Conservation (phyloP, 2,113 vertebrate genomes). For the Loxodonta africana region DNA sequence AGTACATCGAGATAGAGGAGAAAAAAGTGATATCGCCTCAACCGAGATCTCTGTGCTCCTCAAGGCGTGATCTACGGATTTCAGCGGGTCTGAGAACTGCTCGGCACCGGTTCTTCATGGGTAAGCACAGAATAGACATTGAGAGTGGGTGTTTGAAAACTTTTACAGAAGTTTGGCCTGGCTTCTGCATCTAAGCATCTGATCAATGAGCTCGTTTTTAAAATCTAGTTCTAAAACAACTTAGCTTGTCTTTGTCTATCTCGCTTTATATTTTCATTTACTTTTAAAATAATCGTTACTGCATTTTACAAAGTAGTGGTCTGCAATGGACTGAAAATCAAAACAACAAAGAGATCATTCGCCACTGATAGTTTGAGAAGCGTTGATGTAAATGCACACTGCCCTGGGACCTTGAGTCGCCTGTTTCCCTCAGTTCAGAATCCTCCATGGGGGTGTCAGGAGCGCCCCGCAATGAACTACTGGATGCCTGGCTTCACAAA, state of each 20-base stretch:
- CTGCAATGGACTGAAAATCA: neutral
- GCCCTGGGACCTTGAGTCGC: too few species aligned
- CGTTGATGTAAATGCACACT: neutral
- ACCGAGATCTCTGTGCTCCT: neutral
- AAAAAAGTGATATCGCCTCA: neutral
- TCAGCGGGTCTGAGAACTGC: neutral
- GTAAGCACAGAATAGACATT: neutral
- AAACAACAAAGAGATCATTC: neutral
- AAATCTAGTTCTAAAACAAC: constrained; percentile 8
- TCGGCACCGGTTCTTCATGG: neutral
- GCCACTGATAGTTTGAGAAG: neutral
- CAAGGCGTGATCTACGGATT: neutral
- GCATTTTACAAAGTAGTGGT: neutral
- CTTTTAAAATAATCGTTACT: constrained; percentile 7
- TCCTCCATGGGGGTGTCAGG: neutral
- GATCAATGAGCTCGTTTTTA: neutral
- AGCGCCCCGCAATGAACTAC: neutral
- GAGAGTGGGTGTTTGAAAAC: neutral
- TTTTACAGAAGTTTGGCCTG: neutral
- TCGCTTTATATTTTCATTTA: constrained; percentile 39
- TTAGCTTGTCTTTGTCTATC: neutral
- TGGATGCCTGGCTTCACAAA: neutral
- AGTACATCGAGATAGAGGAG: neutral
- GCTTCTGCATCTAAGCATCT: neutral
- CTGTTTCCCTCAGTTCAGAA: neutral